phyloP scores from a whole-genome alignment of 2,113 vertebrate species.

The Pionites leucogaster region DNA sequence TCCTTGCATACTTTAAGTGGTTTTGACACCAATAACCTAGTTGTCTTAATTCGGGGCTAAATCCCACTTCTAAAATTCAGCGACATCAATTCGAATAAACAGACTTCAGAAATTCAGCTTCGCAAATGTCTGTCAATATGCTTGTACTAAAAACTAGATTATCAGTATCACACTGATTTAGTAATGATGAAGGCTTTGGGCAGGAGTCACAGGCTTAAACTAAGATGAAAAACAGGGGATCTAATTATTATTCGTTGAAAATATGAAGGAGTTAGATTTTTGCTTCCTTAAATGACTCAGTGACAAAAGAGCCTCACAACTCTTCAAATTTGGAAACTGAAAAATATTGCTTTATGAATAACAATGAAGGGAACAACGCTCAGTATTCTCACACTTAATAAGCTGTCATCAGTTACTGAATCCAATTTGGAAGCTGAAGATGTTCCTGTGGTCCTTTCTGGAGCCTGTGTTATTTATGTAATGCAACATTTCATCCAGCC shows the following conservation, averaged over 20 bases:
- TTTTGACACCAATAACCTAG: background rate
- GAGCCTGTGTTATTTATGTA: background rate
- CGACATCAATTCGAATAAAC: background rate
- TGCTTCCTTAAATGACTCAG: background rate
- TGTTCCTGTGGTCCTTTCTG: background rate
- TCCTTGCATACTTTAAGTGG: background rate
- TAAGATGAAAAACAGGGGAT: background rate
- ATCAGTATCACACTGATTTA: background rate
- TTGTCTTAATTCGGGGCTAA: background rate
- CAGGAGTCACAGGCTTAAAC: background rate
- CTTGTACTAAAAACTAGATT: background rate
- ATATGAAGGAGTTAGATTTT: background rate
- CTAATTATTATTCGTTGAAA: background rate
- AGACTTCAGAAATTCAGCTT: background rate
- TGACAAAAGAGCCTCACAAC: background rate
- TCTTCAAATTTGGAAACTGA: background rate
- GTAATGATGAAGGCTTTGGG: background rate
- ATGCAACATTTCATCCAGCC: background rate
- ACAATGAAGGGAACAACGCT: background rate
- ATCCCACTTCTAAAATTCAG: background rate
- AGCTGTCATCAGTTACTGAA: background rate
- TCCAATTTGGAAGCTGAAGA: background rate
- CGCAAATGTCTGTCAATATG: background rate
- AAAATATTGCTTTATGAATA: background rate
- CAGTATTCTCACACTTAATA: background rate